Base-by-base conservation (phyloP, 1,140 invertebrate species). In the Drosophila melanogaster region DNA sequence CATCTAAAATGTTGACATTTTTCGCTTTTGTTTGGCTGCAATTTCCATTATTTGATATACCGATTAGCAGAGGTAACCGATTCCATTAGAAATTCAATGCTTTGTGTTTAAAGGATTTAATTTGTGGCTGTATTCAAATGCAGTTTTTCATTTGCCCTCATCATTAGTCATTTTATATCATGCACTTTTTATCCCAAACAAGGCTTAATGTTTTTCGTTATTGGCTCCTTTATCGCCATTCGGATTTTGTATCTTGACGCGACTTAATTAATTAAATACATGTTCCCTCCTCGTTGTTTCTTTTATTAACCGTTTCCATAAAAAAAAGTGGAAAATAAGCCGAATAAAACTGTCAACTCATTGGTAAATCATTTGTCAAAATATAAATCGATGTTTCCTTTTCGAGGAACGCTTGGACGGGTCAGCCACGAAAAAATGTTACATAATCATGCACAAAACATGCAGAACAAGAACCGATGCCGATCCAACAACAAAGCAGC, bases 361-460 rank as follows among this genome's bases (percentile, higher is more conserved):
- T 89, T 89, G 75, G 75, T 74, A 67, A 71, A 84, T 87, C 84
- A 87, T 87, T 87, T 87, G 84, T 87, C 84, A 87, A 87, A 89
- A 87, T 87, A 89, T 89, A 86, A 86, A 87, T 83, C 83, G 83
- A 85, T 72, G 69, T 61, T 69, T 74, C 64, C 65, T 35, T 61
- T 51, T 51, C 62, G 46, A 12, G 19, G 60, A 47, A 66, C 38
- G 49, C 30, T 49, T 49, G 22, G 54, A 38, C 26, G 60, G 66
- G 59, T 66, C 41, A 46, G 50, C 51, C 65, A 59, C 38, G 7
- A 58, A 46, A 59, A 87, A 87, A 84, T 79, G 46, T 87, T 87
- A 87, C 84, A 87, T 74, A 89, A 87, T 87, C 84, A 87, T 89
- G 66, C 84, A 73, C 56, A 57, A 64, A 61, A 65, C 76, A 69